Evolutionary conservation across 2,113 vertebrate species (phyloP).

Genomic region (human): DNA sequence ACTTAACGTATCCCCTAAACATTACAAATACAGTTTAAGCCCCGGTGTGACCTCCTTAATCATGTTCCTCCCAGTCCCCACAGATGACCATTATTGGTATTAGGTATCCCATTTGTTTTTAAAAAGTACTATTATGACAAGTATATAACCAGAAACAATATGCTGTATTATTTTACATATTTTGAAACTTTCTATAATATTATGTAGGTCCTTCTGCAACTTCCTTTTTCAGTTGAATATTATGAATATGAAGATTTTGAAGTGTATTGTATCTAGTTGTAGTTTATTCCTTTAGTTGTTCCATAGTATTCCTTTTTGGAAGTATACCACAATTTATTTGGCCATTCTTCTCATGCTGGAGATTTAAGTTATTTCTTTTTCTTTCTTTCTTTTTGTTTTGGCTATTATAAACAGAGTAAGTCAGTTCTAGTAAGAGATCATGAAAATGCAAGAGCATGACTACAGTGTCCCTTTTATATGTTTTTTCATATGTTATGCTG

Average conservation of each 20-base stretch:
- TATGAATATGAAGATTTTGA: not conserved
- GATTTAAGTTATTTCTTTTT: not conserved
- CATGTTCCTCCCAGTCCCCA: not conserved
- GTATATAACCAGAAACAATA: not conserved
- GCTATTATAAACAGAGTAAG: not conserved
- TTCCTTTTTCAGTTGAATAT: not conserved
- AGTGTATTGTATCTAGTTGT: not conserved
- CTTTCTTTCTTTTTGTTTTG: not conserved
- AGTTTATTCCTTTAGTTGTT: conserved; percentile 22
- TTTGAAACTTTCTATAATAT: conserved; percentile 21
- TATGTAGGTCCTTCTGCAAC: not conserved
- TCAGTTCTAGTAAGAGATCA: not conserved
- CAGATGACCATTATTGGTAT: not conserved
- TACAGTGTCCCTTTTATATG: not conserved
- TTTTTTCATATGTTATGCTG: not conserved
- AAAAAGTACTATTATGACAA: not conserved
- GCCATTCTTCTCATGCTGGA: not conserved
- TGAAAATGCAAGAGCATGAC: not conserved
- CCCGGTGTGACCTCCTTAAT: not conserved
- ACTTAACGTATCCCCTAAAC: not conserved
- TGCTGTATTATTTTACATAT: not conserved
- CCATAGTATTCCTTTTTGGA: not conserved
- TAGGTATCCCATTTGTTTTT: not conserved
- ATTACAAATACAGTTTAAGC: not conserved
- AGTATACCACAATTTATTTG: not conserved